Evolutionary conservation across 2,113 vertebrate genomes (phyloP).

Genomic region (Sisor rabdophorus): DNA sequence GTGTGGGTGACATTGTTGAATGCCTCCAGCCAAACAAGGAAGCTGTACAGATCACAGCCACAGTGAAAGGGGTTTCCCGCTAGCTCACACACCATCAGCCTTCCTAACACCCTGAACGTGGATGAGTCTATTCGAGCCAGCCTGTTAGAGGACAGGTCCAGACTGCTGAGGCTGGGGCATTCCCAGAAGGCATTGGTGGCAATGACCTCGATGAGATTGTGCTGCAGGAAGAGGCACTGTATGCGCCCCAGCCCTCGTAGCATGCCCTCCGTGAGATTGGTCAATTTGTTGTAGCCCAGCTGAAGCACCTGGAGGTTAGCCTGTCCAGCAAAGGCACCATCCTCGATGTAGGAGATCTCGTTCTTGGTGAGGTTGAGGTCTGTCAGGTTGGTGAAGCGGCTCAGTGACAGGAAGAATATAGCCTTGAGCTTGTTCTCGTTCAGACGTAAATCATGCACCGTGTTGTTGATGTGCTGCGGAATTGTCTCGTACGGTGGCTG

Average conservation of each 20-base stretch:
- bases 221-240: conserved; percentile 94
- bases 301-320: conserved; percentile 93
- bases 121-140: conserved; percentile 86
- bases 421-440: conserved; percentile 97
- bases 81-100: conserved; percentile 91
- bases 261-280: conserved; percentile 95
- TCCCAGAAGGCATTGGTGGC: conserved; percentile 89
- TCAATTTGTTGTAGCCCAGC: conserved; percentile 94
- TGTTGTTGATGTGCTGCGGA: conserved; percentile 98
- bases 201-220: conserved; percentile 94
- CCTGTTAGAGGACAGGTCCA: conserved; percentile 95
- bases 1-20: conserved; percentile 97
- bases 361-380: conserved; percentile 98
- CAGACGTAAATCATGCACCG: conserved; percentile 90
- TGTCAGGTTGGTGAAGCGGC: conserved; percentile 94
- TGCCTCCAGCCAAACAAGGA: conserved; percentile 88
- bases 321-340: conserved; percentile 93
- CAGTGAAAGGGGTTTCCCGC: conserved; percentile 97
- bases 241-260: conserved; percentile 87
- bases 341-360: conserved; percentile 94
- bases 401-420: conserved; percentile 89
- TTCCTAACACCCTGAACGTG: conserved; percentile 83
- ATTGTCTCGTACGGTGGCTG: conserved; percentile 97
- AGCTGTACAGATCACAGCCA: conserved; percentile 88
- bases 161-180: conserved; percentile 91